Conservation (phyloP, 2,888 invertebrate species). For the Lithophane ornitopus region DNA sequence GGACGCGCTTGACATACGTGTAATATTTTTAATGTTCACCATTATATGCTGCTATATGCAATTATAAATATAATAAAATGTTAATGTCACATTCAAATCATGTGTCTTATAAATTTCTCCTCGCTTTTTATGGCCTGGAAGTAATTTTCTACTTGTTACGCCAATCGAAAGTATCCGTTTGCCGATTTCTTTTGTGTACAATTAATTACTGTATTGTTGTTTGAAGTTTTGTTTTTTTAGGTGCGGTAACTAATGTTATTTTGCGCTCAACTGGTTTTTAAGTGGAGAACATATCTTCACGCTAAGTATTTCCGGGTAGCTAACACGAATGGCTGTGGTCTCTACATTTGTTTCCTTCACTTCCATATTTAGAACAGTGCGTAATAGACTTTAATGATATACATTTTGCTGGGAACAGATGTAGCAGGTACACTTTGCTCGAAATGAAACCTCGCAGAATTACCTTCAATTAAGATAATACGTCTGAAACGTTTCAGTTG, state of each 20-base stretch:
- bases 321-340: conserved; percentile 34
- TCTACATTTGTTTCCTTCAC: conserved; percentile 35
- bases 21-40: conserved; percentile 78
- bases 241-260: conserved; percentile 46
- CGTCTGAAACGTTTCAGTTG: conserved; percentile 15
- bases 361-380: conserved; percentile 49
- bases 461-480: conserved; percentile 29
- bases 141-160: conserved; percentile 80
- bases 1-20: conserved; percentile 77
- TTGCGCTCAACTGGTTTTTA: conserved; percentile 55
- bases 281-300: conserved; percentile 52
- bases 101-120: conserved; percentile 81
- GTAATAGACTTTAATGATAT: conserved; percentile 5
- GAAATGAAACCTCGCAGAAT: conserved; percentile 15
- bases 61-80: conserved; percentile 78
- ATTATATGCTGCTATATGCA: conserved; percentile 77
- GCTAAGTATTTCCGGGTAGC: conserved; percentile 40
- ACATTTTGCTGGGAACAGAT: not conserved
- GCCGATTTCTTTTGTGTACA: conserved; percentile 70
- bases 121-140: conserved; percentile 76
- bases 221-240: conserved; percentile 46
- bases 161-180: conserved; percentile 77
- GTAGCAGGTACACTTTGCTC: not conserved
- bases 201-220: conserved; percentile 63
- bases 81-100: conserved; percentile 78